Percentiles rank a stretch among this genome's conserved stretches.
Evolutionary conservation across 2,888 invertebrate genomes (phyloP).

Genomic region (Cerastis rubricosa): DNA sequence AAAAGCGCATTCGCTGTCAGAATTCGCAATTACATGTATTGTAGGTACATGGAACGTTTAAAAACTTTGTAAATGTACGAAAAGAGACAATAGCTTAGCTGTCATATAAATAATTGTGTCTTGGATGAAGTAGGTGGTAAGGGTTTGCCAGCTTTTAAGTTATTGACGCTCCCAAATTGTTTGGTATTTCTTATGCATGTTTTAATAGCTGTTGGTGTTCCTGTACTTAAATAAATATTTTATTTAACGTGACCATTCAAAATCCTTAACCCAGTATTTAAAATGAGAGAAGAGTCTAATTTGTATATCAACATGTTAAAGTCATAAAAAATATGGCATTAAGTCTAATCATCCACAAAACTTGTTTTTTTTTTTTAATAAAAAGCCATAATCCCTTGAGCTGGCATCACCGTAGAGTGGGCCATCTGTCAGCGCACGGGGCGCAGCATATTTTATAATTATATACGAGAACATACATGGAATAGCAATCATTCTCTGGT

Average conservation of each 20-base stretch:
- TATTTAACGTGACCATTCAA: too few species aligned
- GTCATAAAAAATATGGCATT: background rate
- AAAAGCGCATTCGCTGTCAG: conserved; percentile 78
- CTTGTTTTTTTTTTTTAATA: background rate
- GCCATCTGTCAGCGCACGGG: conserved; percentile 84
- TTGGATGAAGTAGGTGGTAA: conserved; percentile 42
- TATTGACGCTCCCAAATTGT: background rate
- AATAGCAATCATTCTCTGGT: conserved; percentile 80
- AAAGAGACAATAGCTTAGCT: conserved; percentile 84
- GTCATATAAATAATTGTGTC: conserved; percentile 86
- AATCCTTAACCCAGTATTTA: too few species aligned
- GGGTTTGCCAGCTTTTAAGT: conserved; percentile 26
- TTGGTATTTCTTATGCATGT: background rate
- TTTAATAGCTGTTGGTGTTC: too few species aligned
- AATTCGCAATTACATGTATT: conserved; percentile 81
- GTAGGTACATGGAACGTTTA: conserved; percentile 69
- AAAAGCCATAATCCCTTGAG: conserved; percentile 43
- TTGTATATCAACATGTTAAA: background rate
- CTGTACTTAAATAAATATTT: too few species aligned
- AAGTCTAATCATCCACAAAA: background rate
- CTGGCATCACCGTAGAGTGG: conserved; percentile 69
- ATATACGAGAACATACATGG: conserved; percentile 82
- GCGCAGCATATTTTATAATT: conserved; percentile 86
- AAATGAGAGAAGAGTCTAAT: background rate
- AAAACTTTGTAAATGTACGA: conserved; percentile 84